phyloP scores from a whole-genome alignment of 2,113 vertebrate species.

The Ceuthmochares aereus region DNA sequence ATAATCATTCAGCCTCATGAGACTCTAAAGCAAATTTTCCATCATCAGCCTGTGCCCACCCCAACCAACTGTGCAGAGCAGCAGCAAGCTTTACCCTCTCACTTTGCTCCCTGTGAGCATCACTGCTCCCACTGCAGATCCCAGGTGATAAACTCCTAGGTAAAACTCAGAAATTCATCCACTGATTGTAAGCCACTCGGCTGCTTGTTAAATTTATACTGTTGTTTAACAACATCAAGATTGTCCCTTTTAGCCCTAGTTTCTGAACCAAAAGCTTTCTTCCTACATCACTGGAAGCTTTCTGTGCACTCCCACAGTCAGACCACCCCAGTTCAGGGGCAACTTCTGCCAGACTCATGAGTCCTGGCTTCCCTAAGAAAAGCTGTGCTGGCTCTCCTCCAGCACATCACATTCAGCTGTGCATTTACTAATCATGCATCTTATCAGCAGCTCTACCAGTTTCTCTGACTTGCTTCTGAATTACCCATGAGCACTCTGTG shows the following conservation, averaged over 20 bases:
- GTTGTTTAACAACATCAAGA: neutral
- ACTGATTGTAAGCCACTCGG: fast-evolving
- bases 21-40: neutral
- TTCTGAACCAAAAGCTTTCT: neutral
- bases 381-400: neutral
- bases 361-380: neutral
- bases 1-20: neutral
- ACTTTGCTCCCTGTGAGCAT: neutral
- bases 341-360: neutral
- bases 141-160: neutral
- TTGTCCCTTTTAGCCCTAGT: neutral
- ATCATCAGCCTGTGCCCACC: neutral
- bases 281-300: neutral
- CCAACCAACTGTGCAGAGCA: neutral
- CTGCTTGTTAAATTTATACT: neutral
- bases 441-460: neutral
- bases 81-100: neutral
- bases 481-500: neutral
- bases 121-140: neutral
- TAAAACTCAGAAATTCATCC: neutral
- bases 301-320: fast-evolving
- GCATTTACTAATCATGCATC: neutral
- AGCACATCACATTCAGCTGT: neutral
- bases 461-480: neutral
- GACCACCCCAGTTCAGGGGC: neutral